Conservation (phyloP, 2,888 invertebrate species). For the Cephonodes hylas region DNA sequence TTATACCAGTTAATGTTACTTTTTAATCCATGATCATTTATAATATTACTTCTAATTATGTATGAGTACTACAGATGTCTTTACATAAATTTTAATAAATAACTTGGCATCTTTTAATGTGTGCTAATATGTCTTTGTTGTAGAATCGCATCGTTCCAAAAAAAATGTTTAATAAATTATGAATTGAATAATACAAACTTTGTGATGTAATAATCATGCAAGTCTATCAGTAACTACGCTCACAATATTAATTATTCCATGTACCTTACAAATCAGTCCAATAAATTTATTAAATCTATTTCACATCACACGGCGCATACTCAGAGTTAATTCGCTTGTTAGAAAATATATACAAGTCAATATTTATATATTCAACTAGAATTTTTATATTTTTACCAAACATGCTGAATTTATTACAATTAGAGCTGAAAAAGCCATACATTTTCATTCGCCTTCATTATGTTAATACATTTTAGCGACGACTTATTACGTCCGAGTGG, state of each 20-base stretch:
- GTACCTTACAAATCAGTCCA: not conserved
- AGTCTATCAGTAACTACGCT: not conserved
- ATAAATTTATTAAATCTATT: not conserved
- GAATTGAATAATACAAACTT: too few species aligned
- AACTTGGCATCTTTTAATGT: too few species aligned
- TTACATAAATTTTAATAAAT: too few species aligned
- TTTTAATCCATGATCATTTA: too few species aligned
- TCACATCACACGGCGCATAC: not conserved
- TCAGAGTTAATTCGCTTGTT: not conserved
- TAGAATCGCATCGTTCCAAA: too few species aligned
- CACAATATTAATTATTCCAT: not conserved
- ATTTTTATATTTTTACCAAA: constrained; percentile 6
- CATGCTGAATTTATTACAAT: too few species aligned
- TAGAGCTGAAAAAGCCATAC: not conserved
- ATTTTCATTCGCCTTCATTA: not conserved
- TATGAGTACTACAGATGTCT: too few species aligned
- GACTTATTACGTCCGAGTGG: not conserved
- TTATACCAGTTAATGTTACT: too few species aligned
- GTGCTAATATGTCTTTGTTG: too few species aligned
- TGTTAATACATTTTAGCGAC: not conserved
- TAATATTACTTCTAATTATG: too few species aligned
- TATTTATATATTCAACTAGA: not conserved
- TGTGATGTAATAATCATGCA: not conserved
- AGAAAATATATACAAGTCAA: not conserved
- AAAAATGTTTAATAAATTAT: too few species aligned